These are phyloP conservation scores for Ditylenchus weischeri DNA, from an alignment of 2,888 invertebrate genomes.

Conservation along the genomic window DNA sequence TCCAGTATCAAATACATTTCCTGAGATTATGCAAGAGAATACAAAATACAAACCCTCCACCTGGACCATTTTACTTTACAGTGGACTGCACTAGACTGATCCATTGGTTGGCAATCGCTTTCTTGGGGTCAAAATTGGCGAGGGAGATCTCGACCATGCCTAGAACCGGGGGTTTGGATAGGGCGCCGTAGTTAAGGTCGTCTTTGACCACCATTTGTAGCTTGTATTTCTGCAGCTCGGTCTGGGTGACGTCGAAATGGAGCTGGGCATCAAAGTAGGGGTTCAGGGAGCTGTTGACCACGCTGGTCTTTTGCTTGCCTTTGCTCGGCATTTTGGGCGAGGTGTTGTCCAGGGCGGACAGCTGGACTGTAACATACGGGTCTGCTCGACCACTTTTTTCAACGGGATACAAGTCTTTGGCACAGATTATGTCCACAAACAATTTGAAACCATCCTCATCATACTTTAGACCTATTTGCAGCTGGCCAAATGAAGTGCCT, in stretches of 20 bases:
- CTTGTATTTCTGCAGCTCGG: slow-evolving; percentile 49
- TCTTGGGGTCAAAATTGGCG: slow-evolving; percentile 32
- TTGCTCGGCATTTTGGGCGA: slow-evolving; percentile 30
- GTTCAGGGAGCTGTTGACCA: slow-evolving; percentile 26
- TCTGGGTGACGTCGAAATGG: slow-evolving; percentile 47
- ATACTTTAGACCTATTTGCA: slow-evolving; percentile 30
- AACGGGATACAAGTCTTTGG: slow-evolving; percentile 33
- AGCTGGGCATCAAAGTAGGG: slow-evolving; percentile 55
- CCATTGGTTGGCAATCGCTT: slow-evolving; percentile 28
- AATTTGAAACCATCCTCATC: slow-evolving; percentile 31
- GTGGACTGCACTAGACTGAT: slow-evolving; percentile 11
- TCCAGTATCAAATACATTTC: not conserved
- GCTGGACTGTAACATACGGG: slow-evolving; percentile 46
- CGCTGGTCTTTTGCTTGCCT: slow-evolving; percentile 32
- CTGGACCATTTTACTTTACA: not conserved
- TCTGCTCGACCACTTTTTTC: slow-evolving; percentile 32
- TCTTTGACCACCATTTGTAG: slow-evolving; percentile 55
- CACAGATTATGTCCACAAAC: slow-evolving; percentile 26
- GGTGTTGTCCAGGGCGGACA: slow-evolving; percentile 35
- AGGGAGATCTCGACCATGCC: slow-evolving; percentile 51
- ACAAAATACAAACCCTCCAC: not conserved
- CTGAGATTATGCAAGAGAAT: not conserved
- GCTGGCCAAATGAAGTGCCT: slow-evolving; percentile 18
- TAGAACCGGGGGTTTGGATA: slow-evolving; percentile 46
- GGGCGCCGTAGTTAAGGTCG: slow-evolving; percentile 51